phyloP scores from a whole-genome alignment of 1,140 invertebrate genomes.

The Pogonus chalceus region DNA sequence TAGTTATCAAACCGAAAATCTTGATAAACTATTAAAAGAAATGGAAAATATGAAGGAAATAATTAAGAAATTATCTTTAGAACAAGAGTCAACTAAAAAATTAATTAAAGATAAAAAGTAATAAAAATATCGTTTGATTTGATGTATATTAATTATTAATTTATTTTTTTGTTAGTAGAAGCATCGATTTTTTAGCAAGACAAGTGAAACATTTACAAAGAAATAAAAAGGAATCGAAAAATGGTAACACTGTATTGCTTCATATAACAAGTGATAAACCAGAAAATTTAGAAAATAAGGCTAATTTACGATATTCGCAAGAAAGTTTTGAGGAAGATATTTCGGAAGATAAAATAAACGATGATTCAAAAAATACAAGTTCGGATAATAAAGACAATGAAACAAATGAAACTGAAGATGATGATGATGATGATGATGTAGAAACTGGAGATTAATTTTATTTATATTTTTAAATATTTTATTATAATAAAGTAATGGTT shows the following conservation, averaged over 20 bases:
- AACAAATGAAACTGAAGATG: not conserved
- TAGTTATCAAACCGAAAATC: no score
- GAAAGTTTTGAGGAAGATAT: constrained; percentile 1
- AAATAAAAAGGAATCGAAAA: not conserved
- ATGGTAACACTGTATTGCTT: not conserved
- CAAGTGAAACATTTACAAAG: constrained; percentile 8
- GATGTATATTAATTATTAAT: not conserved
- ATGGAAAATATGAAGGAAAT: constrained; percentile 17
- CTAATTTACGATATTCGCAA: not conserved
- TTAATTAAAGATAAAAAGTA: constrained; percentile 15
- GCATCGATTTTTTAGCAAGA: constrained; percentile 10
- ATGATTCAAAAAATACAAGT: constrained; percentile 4
- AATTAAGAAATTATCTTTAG: constrained; percentile 10
- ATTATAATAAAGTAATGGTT: no score
- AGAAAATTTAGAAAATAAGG: constrained; percentile 2
- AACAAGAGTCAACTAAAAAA: constrained; percentile 10
- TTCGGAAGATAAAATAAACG: constrained; percentile 8
- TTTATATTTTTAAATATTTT: no score
- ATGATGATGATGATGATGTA: constrained; percentile 10
- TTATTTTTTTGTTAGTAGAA: constrained; percentile 9
- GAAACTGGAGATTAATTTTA: not conserved
- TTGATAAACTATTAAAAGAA: constrained; percentile 18
- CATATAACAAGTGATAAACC: constrained; percentile 1
- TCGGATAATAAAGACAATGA: not conserved
- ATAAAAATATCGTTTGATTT: not conserved